Base-by-base conservation (phyloP, 2,113 vertebrate genomes). In the Toxotes jaculatrix region DNA sequence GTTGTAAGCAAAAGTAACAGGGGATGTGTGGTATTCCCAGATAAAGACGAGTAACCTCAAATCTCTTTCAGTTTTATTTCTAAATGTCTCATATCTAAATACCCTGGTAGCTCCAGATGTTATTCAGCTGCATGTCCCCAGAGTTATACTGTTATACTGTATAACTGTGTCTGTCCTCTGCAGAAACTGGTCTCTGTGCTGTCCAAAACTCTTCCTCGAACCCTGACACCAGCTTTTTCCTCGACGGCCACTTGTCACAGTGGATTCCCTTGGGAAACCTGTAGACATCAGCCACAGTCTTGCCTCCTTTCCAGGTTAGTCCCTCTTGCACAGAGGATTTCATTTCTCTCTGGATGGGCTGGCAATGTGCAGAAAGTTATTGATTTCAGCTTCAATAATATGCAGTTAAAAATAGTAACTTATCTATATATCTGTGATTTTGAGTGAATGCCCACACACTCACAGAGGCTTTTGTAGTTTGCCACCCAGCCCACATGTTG, bases 401-500 rank as follows among this genome's bases (percentile, higher is more conserved):
- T 55, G 38, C 4, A 3, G 45, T 36, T 76, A 59, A 80, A 82
- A 77, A 83, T 83, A 43, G 80, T 19, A 40, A 10, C 13, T 55
- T 16, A 31, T 65, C 66, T 72, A 13, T 64, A 27, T 27, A 27
- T 27, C 27, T 27, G 42, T 77, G 36, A 55, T 55, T 73, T 80
- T 32, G 56, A 72, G 55, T 51, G 63, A 67, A 60, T 62, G 81
- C 87, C 84, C 74, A 85, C 84, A 82, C 78, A 8, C 42, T 80
- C 47, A 12, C 55, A 59, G 78, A 72, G 61, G 27, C 49, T 16
- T 57, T 49, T 75, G 59, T 36, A 77, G 60, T 72, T 68, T 65
- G 13, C 45, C 83, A 86, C n/a, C 55, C 77, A 83, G 16, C 59
- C 77, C 69, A 82, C 74, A 85, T 87, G 68, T 78, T 71, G 32